A percentile compares a stretch with the other conserved stretches of the same genome.
phyloP scores from a whole-genome alignment of 2,113 vertebrate genomes.

The Thymallus thymallus region DNA sequence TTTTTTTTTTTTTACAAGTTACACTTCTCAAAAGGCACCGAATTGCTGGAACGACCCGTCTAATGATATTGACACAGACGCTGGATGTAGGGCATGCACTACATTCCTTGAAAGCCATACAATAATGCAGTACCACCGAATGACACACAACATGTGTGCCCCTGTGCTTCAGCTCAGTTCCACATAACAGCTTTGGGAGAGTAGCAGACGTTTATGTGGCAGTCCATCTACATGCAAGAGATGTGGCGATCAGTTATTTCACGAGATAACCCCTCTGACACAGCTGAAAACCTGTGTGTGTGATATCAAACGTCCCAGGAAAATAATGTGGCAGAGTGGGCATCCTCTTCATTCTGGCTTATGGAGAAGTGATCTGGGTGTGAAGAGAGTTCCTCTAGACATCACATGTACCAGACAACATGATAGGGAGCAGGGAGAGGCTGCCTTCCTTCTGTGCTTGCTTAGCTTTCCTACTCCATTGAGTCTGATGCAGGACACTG shows the following conservation, averaged over 20 bases:
- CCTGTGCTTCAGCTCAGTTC: background rate
- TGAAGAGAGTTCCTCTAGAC: conserved; percentile 21
- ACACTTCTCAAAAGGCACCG: no score
- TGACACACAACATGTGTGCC: background rate
- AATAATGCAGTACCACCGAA: background rate
- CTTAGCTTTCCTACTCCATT: conserved; percentile 10
- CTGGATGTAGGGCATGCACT: conserved; percentile 58
- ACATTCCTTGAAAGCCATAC: conserved; percentile 41
- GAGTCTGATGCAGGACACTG: conserved; percentile 9
- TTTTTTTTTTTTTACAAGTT: no score
- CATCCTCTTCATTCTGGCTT: background rate
- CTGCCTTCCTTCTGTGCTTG: conserved; percentile 11
- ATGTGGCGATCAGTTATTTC: background rate
- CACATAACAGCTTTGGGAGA: conserved; percentile 26
- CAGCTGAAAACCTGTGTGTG: background rate
- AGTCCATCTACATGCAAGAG: conserved; percentile 1
- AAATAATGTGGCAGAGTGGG: background rate
- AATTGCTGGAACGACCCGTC: conserved; percentile 29
- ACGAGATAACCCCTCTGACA: background rate
- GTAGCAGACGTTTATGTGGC: conserved; percentile 47
- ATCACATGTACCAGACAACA: conserved; percentile 20
- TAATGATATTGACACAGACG: conserved; percentile 51
- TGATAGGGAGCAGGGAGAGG: conserved; percentile 35
- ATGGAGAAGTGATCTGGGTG: background rate
- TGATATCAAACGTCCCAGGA: background rate